phyloP scores from a whole-genome alignment of 2,888 invertebrate species.

The Polyommatus iphigenia region DNA sequence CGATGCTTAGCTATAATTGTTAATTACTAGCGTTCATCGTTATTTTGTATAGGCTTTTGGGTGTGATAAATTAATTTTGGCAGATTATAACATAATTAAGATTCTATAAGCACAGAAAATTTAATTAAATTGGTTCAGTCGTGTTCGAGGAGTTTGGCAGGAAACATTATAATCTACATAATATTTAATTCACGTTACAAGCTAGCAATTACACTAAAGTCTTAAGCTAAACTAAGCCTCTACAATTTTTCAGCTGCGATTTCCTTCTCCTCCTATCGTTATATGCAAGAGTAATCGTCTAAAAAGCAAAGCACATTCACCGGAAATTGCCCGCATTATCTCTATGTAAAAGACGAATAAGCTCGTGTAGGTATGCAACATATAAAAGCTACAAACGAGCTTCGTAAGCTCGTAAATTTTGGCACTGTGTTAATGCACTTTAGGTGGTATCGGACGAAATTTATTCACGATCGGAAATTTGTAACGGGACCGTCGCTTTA shows the following conservation, averaged over 20 bases:
- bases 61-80: no score
- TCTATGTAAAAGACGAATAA: neutral
- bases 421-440: constrained; percentile 16
- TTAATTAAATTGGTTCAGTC: neutral
- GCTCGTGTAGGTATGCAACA: neutral
- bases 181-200: no score
- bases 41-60: neutral
- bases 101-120: no score
- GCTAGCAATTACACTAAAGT: no score
- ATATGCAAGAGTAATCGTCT: neutral
- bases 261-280: neutral
- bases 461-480: neutral
- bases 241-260: neutral
- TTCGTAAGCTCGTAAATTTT: constrained; percentile 10
- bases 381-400: neutral
- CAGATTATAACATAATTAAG: neutral
- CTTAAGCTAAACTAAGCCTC: no score
- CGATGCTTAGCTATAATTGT: neutral
- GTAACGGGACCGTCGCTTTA: constrained; percentile 15
- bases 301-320: neutral
- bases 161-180: no score
- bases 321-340: neutral
- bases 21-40: neutral
- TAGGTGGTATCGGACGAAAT: constrained; percentile 15
- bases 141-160: neutral